These are phyloP conservation scores for Ceyx melanurus DNA, from an alignment of 2,113 vertebrate genomes.

Conservation along the genomic window DNA sequence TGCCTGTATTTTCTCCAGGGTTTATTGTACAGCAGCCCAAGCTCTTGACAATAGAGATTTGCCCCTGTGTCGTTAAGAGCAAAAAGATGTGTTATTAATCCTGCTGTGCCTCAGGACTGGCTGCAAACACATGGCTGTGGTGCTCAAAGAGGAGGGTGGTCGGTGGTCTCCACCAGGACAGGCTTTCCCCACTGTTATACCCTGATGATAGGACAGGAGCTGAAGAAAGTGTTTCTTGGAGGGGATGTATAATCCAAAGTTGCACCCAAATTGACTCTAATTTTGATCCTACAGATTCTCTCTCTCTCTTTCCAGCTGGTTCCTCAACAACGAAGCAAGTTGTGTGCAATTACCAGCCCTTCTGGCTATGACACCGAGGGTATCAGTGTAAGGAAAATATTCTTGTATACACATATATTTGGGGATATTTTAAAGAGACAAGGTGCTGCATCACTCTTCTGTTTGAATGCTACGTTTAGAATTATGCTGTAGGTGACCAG, in stretches of 20 bases:
- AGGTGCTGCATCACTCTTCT: accelerated
- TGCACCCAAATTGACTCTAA: neutral
- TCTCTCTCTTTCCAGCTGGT: neutral
- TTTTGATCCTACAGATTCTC: neutral
- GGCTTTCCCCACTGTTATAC: accelerated
- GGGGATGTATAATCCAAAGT: neutral
- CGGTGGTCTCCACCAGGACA: neutral
- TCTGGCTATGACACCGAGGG: neutral
- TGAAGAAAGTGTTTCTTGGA: neutral
- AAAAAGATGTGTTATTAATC: neutral
- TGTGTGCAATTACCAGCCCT: neutral
- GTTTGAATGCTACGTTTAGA: accelerated
- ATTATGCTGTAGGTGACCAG: neutral
- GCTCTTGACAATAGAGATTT: neutral
- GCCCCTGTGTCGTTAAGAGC: neutral
- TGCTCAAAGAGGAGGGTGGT: neutral
- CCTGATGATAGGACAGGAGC: accelerated
- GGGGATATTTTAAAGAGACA: neutral
- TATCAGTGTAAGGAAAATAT: neutral
- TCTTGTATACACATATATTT: neutral
- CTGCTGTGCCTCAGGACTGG: neutral
- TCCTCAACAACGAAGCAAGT: neutral
- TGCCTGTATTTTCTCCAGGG: neutral
- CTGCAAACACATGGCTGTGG: accelerated
- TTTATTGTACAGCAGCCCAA: neutral